Evolutionary conservation across 2,797 vertebrate genomes (phyloP).

Genomic region (Lepus townsendii): DNA sequence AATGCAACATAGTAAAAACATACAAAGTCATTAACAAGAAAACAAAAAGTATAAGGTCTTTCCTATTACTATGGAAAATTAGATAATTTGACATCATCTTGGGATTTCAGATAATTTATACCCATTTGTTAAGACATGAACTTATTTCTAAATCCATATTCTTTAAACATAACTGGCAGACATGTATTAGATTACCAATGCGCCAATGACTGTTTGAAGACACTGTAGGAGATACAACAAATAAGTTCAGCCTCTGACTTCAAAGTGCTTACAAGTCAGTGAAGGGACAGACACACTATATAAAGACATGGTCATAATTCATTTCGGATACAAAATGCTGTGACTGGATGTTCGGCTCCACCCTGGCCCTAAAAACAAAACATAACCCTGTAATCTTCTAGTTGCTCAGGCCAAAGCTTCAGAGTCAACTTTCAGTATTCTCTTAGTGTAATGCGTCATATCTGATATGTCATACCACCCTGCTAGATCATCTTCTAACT

Average conservation of each 20-base stretch:
- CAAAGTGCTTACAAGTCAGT: neutral
- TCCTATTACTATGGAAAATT: slow-evolving; percentile 29
- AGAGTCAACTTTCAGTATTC: neutral
- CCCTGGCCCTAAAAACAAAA: neutral
- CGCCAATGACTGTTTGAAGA: neutral
- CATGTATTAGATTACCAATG: neutral
- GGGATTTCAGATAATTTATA: slow-evolving; percentile 45
- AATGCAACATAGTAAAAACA: neutral
- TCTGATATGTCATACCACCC: neutral
- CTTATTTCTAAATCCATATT: slow-evolving; percentile 36
- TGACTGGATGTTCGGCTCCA: neutral
- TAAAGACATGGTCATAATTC: neutral
- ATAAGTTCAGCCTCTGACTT: neutral
- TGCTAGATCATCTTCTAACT: neutral
- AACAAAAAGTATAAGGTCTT: slow-evolving; percentile 36
- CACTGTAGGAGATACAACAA: neutral
- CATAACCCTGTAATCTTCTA: neutral
- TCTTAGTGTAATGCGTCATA: neutral
- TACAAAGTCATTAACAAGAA: slow-evolving; percentile 6
- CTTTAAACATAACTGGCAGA: slow-evolving; percentile 35
- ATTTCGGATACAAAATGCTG: neutral
- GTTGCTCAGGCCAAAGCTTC: neutral
- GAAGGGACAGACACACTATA: neutral
- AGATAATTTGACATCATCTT: slow-evolving; percentile 13
- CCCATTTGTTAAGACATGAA: neutral